Conservation (phyloP, 2,888 invertebrate genomes). For the Nesidiocoris tenuis region DNA sequence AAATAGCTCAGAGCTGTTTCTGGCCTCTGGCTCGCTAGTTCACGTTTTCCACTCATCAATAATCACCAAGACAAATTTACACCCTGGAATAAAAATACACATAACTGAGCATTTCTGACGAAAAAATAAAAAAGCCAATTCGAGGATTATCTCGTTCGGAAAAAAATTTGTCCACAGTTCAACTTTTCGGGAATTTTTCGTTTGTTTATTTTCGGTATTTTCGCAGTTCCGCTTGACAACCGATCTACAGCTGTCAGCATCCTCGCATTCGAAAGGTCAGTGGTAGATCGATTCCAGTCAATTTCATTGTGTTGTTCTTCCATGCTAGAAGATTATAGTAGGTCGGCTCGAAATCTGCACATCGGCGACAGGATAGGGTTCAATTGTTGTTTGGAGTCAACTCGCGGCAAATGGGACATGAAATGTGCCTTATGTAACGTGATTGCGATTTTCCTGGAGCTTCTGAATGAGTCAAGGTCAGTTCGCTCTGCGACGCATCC, state of each 20-base stretch:
- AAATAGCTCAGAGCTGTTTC: slow-evolving; percentile 33
- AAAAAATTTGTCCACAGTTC: too few species aligned
- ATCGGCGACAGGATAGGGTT: neutral
- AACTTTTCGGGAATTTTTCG: too few species aligned
- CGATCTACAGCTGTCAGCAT: neutral
- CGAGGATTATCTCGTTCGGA: too few species aligned
- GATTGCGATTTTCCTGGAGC: slow-evolving; percentile 36
- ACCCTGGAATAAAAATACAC: neutral
- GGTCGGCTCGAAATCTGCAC: neutral
- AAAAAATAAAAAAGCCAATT: neutral
- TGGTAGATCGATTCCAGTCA: too few species aligned
- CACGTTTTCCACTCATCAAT: neutral
- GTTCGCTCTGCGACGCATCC: slow-evolving; percentile 27
- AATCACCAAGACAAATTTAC: neutral
- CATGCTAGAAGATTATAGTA: too few species aligned
- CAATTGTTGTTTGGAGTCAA: neutral
- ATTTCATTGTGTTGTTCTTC: too few species aligned
- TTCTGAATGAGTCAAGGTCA: slow-evolving; percentile 40
- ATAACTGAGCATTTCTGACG: neutral
- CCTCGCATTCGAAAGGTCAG: neutral
- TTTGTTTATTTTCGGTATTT: neutral
- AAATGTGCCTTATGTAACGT: slow-evolving; percentile 35
- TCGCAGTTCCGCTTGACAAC: neutral
- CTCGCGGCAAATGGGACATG: slow-evolving; percentile 18
- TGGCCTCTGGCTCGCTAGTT: slow-evolving; percentile 27